Conservation (phyloP, 2,888 invertebrate species). For the Stenichneumon culpator region DNA sequence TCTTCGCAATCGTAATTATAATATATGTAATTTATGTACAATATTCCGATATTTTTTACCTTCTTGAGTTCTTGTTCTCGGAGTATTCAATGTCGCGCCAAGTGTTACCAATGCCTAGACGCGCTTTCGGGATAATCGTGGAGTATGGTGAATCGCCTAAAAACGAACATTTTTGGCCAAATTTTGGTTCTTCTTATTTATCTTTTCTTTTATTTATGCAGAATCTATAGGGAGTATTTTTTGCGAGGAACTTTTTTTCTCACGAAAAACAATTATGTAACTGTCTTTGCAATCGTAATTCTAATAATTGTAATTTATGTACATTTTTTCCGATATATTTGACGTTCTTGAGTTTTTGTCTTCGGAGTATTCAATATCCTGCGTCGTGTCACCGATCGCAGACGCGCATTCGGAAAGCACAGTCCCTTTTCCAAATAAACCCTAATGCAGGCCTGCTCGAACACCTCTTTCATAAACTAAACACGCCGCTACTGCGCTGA, state of each 20-base stretch:
- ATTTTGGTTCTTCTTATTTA: too few species aligned
- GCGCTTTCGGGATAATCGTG: background rate
- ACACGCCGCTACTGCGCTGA: slow-evolving; percentile 41
- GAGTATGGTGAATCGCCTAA: background rate
- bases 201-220: too few species aligned
- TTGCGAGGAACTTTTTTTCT: too few species aligned
- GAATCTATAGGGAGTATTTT: too few species aligned
- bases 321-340: background rate
- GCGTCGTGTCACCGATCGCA: background rate
- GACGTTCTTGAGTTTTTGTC: background rate
- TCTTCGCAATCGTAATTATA: background rate
- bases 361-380: background rate
- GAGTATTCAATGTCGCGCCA: background rate
- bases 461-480: slow-evolving; percentile 55
- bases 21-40: background rate
- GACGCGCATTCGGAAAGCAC: background rate
- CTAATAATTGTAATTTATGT: background rate
- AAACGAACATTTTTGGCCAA: too few species aligned
- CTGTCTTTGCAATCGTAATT: too few species aligned
- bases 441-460: slow-evolving; percentile 26
- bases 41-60: background rate
- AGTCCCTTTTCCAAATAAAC: slow-evolving; percentile 51
- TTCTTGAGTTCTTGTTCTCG: background rate
- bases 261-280: too few species aligned
- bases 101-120: background rate